Evolutionary conservation across 1,140 invertebrate species (phyloP), one percentile per base, ranked within the genome.

Genomic region (Protaetia brevitarsis): DNA sequence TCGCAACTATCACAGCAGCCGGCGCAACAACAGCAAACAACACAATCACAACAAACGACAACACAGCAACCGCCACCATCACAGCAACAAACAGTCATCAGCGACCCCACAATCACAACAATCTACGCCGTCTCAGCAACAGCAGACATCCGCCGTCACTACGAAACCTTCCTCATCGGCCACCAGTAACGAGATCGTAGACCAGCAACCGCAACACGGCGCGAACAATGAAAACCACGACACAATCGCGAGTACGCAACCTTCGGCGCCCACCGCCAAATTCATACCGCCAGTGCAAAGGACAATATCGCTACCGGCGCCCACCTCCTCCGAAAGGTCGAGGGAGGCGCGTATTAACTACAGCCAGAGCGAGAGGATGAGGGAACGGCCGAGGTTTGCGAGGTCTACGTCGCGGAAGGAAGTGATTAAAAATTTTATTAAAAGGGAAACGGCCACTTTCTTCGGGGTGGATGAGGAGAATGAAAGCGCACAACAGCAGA

Each of bases 401-500:
- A 69, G 76, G 72, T 81, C 30, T 71, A 76, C 61, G 73, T 83
- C 66, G n/a, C 74, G 79, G 61, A 79, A 76, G 64, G 79, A 81
- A 29, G 75, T 77, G 34, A 77, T 81, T 30, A 81, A 77, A 19
- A 83, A 87, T 71, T 91, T 89, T 76, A 86, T 92, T 65, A 89
- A 86, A 74, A 82, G 85, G 66, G 89, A 90, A 76, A 90, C 89
- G 13, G 88, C 89, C 11, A 87, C 86, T 62, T 92, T 92, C 77
- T 92, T 92, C 76, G 90, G 90, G 5, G 87, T 92, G 29, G 85
- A 90, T 72, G 86, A 88, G 70, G 85, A 89, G 71, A 86, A 86
- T 58, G 88, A 91, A 77, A 82, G 84, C 28, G 80, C 85, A 68
- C 87, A 91, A 78, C 85, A 84, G 72, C 80, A 85, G 68, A 78